Evolutionary conservation across 2,797 vertebrate genomes (phyloP), one percentile per base, ranked within the genome.

Genomic region (Enteromius anoplus): DNA sequence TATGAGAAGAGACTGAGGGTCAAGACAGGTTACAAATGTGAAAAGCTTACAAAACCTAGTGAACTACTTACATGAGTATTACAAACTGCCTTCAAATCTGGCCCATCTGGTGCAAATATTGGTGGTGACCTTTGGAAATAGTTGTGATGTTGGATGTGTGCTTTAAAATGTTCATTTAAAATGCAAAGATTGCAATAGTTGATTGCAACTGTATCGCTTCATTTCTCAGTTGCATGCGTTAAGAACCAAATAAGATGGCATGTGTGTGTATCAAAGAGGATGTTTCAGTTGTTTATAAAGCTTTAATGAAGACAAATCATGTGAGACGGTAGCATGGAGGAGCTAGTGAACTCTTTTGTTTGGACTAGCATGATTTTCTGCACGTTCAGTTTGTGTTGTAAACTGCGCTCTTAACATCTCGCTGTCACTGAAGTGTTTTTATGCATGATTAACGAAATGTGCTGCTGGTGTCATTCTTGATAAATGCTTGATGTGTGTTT

Each of bases 281-380:
- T 51, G 42, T 64, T 72, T 49, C 9, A 7, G 55, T 55, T 55
- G 78, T 77, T 64, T 77, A 4, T 62, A 17, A 71, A 71, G 78
- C 26, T 81, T 62, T 32, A 81, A 73, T 81, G 55, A 81, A 81
- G 69, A 72, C 8, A 17, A 64, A 81, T 81, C n/a, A 34, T 11
- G 42, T 51, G 11, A 34, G 26, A 10, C 45, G 7, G 26, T 51
- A 23, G 76, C 62, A 32, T 51, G 26, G 4, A n/a, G 45, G 15
- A 11, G 62, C 21, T 8, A 53, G 14, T 79, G 62, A 66, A 79
- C 47, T 64, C 55, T 49, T 62, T 47, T 64, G 80, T 51, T 81
- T 81, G 45, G 80, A 81, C 26, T 64, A 14, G 45, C 29, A 21
- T 47, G 40, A 5, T 26, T 58, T 60, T 47, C 51, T 60, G 51